A percentile compares a stretch with the other conserved stretches of the same genome.
Conservation (phyloP, 1,140 invertebrate species). For the Cataglyphis hispanica region DNA sequence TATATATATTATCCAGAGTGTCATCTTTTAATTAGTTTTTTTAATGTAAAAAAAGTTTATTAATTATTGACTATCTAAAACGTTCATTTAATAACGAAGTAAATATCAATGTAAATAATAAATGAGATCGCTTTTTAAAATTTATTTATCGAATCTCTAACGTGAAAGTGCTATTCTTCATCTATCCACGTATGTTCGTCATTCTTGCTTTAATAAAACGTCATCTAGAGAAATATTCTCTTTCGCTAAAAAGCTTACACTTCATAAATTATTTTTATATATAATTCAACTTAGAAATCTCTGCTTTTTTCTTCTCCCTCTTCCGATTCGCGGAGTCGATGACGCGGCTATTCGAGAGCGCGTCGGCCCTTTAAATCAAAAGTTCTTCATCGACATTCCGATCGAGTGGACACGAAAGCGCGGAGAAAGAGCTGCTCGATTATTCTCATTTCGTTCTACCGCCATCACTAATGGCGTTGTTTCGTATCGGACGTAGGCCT, state of each 20-base stretch:
- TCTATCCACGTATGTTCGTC: not conserved
- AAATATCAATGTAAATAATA: not conserved
- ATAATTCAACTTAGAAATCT: constrained; percentile 14
- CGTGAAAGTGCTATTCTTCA: not conserved
- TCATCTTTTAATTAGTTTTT: not conserved
- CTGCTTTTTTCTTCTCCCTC: not conserved
- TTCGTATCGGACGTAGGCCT: constrained; percentile 57
- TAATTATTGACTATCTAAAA: not conserved
- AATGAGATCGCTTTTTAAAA: not conserved
- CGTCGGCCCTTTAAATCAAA: constrained; percentile 62
- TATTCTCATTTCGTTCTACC: constrained; percentile 61
- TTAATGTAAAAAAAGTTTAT: not conserved
- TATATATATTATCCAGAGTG: not conserved
- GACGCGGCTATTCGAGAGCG: constrained; percentile 47
- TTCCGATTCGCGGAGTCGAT: constrained; percentile 1
- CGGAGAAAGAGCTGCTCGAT: constrained; percentile 61
- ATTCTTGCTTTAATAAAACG: not conserved
- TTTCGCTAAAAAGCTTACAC: not conserved
- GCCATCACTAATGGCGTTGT: constrained; percentile 62
- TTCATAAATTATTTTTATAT: constrained; percentile 44
- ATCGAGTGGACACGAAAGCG: constrained; percentile 60
- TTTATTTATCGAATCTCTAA: not conserved
- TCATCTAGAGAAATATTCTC: not conserved
- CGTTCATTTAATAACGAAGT: not conserved
- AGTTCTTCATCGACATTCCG: constrained; percentile 63